A percentile compares a stretch with the other conserved stretches of the same genome.
These are phyloP conservation scores for Bombus vancouverensis DNA, from an alignment of 1,140 invertebrate species.

Conservation along the genomic window DNA sequence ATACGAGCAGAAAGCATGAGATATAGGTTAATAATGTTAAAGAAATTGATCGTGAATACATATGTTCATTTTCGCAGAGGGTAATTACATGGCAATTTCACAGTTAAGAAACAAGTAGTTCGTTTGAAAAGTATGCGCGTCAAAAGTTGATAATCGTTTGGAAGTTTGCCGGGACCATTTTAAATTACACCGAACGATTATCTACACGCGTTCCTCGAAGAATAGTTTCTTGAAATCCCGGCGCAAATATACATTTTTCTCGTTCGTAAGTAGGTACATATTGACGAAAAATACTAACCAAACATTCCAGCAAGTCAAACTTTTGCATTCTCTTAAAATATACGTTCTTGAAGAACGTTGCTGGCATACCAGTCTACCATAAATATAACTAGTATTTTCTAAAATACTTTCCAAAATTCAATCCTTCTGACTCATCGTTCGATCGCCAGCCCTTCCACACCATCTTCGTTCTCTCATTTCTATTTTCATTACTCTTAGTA, in stretches of 20 bases:
- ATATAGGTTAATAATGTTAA: too few species aligned
- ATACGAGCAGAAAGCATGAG: too few species aligned
- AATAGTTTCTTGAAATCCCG: not conserved
- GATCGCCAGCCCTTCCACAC: not conserved
- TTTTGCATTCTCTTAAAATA: not conserved
- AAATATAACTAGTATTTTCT: not conserved
- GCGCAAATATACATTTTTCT: not conserved
- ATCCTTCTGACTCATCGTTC: not conserved
- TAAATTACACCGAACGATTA: not conserved
- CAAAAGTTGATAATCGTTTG: not conserved
- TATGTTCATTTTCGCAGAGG: not conserved
- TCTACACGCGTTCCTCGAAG: not conserved
- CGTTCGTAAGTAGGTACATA: not conserved
- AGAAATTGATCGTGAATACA: not conserved
- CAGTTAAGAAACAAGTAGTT: not conserved
- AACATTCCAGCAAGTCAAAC: not conserved
- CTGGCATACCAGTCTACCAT: not conserved
- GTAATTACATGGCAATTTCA: not conserved
- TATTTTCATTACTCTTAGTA: too few species aligned
- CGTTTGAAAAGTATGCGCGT: not conserved
- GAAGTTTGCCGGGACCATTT: not conserved
- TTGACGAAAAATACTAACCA: conserved; percentile 6
- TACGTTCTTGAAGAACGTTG: not conserved
- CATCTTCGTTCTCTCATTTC: too few species aligned
- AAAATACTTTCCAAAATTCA: not conserved